Base-by-base conservation (phyloP, 2,888 invertebrate species). In the Diabrotica balteata region DNA sequence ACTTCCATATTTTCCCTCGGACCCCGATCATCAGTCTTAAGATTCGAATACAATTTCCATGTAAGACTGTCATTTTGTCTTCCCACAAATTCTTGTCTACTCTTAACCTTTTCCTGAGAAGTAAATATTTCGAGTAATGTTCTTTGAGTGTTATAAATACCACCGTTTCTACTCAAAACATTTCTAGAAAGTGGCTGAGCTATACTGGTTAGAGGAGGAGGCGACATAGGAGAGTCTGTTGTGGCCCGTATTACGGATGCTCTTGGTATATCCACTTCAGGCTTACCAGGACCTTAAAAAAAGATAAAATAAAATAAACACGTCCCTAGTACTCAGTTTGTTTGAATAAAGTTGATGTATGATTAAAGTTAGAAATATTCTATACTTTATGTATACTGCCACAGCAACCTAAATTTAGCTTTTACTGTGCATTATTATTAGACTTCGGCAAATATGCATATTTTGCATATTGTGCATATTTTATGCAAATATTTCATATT, bases 191-290 rank as follows among this genome's bases (percentile, higher is more conserved):
- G 68, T 2, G 81, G 76, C 1, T 80, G 73, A 7, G 78, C 77
- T 59, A 83, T 80, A 66, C 78, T 82, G 0, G 83, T 72, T 55
- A 84, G 68, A 4, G 91, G 90, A 0, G 92, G 92, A 0, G 94
- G 94, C 0, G 95, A 95, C 82, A 94, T 89, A 0, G 94, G 94
- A 0, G 94, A 94, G 81, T 95, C 95, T 0, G 94, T 93, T 0
- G 93, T 93, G 2, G 94, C 92, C 59, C 94, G 85, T 68, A 91
- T 89, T 1, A 90, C 88, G 8, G 88, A 85, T 0, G 86, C 84
- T 51, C 85, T 80, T 54, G 80, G 80, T 46, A 75, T 55, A 22
- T 81, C 80, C 57, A 73, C 68, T n/a, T 78, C 79, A 2, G 63
- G 59, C 70, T 78, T 79, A n/a, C 72, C 72, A 7, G 78, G 76